Conservation (phyloP, 2,113 vertebrate genomes). For the Stictonetta naevosa region DNA sequence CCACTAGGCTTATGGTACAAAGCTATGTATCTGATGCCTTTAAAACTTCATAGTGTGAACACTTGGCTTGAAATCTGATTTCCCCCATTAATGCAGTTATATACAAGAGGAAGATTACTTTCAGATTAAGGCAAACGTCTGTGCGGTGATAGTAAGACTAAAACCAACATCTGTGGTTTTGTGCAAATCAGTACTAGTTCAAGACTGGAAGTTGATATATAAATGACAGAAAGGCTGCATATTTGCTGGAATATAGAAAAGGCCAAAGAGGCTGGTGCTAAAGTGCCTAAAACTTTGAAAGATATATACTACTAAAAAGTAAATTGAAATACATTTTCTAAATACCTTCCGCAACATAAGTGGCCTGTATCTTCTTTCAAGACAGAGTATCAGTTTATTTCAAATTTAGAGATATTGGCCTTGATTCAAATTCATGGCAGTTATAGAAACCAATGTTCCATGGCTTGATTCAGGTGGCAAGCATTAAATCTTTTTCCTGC, state of each 20-base stretch:
- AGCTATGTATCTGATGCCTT: constrained; percentile 61
- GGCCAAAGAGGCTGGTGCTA: constrained; percentile 15
- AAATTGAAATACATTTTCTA: constrained; percentile 82
- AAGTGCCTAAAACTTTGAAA: constrained; percentile 65
- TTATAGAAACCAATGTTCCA: constrained; percentile 86
- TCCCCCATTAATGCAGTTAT: constrained; percentile 68
- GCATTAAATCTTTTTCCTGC: constrained; percentile 88
- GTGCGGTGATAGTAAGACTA: constrained; percentile 44
- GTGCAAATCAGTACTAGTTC: constrained; percentile 59
- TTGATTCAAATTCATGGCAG: constrained; percentile 88
- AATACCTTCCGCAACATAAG: constrained; percentile 79
- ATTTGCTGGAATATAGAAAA: constrained; percentile 46
- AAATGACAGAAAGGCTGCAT: constrained; percentile 57
- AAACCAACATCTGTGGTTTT: constrained; percentile 55
- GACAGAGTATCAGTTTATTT: constrained; percentile 86
- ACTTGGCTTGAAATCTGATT: constrained; percentile 70
- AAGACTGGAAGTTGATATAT: constrained; percentile 50
- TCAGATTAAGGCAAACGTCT: constrained; percentile 68
- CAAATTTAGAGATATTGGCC: constrained; percentile 87
- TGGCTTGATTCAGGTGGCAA: constrained; percentile 87
- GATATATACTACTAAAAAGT: constrained; percentile 70
- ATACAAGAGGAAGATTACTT: constrained; percentile 70
- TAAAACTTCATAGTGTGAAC: constrained; percentile 66
- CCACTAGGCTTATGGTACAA: constrained; percentile 34
- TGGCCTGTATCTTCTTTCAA: constrained; percentile 80